Base-by-base conservation (phyloP, 2,797 vertebrate species). In the Acanthornis magna region DNA sequence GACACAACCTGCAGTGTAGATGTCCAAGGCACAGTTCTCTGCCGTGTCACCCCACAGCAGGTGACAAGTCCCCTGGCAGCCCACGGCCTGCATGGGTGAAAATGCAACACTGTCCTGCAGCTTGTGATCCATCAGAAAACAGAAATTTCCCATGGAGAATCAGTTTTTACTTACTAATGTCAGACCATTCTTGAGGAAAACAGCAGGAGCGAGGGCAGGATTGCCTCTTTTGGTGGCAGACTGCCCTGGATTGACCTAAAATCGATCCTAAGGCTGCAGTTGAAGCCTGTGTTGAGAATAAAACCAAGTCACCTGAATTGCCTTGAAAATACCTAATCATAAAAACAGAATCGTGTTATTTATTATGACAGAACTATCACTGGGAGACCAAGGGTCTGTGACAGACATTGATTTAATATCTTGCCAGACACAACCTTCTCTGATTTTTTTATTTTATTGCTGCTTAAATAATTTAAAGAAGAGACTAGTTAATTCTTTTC, bases 401-500 rank as follows among this genome's bases (percentile, higher is more conserved):
- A 45, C 36, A 71, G 47, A 51, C 72, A 17, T 92, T 84, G 16
- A 45, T 89, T 71, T 71, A 66, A 77, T 51, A 71, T 5, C 42
- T 32, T 55, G 15, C 60, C 65, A 77, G 36, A 78, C 80, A 58
- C 7, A 51, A 55, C 29, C 16, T n/a, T 51, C 53, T 93, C 38
- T 48, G 53, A 27, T 75, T 71, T 87, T 62, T 48, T 47, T 47
- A 12, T 47, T 47, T 47, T 62, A 60, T 16, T 65, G 30, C 22
- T 75, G 21, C 63, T 95, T 73, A 93, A 84, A 89, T 82, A 8
- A 15, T 76, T 91, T 86, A 53, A 90, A 89, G 68, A 86, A 94
- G 30, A 85, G 23, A 79, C 15, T 45, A 53, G 55, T 83, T 78
- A 88, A 74, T 87, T 94, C n/a, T 90, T 93, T 95, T 77, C 60